Base-by-base conservation (phyloP, 2,113 vertebrate genomes). In the Leiothrix lutea region DNA sequence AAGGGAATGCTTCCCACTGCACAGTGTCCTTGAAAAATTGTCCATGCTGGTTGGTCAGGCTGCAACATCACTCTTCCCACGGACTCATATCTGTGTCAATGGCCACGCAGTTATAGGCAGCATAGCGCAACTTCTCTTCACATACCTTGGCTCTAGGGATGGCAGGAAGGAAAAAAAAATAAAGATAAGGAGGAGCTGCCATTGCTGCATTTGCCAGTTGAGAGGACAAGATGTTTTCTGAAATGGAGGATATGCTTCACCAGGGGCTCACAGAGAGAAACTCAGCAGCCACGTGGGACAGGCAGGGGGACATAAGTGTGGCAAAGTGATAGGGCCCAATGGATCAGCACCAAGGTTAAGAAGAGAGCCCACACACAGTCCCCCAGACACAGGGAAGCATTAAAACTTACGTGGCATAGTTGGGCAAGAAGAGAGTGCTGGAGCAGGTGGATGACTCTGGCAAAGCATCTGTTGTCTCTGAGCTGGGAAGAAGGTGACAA, bases 41-140 rank as follows among this genome's bases (percentile, higher is more conserved):
- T 95, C 94, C 95, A 80, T 91, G 80, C 65, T 80, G 86, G 7
- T 90, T 5, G 2, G 40, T 79, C 73, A 65, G 35, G 28, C 25
- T 80, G 71, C 75, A 25, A 14, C 78, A 73, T 98, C 98, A 99
- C 94, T 99, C 99, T 48, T 99, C 99, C 99, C 99, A 99, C 0
- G 99, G 99, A 86, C 99, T 99, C 99, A 99, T 99, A 79, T 99
- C 99, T 7, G 99, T 99, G 97, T 99, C 99, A 26, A 99, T 99
- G 86, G 99, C 99, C 92, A 99, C 99, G 10, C 99, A 99, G 97
- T 99, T 99, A 95, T 99, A 99, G 3, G 99, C 99, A 0, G 99
- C 99, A 12, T 99, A 99, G 45, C 99, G 99, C 77, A 99, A 97
- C 95, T 99, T 99, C 97, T 99, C 99, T 92, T 99, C 99, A 22